A percentile compares a stretch with the other conserved stretches of the same genome.
Conservation (phyloP, 2,888 invertebrate species). For the Nasonia oneida region DNA sequence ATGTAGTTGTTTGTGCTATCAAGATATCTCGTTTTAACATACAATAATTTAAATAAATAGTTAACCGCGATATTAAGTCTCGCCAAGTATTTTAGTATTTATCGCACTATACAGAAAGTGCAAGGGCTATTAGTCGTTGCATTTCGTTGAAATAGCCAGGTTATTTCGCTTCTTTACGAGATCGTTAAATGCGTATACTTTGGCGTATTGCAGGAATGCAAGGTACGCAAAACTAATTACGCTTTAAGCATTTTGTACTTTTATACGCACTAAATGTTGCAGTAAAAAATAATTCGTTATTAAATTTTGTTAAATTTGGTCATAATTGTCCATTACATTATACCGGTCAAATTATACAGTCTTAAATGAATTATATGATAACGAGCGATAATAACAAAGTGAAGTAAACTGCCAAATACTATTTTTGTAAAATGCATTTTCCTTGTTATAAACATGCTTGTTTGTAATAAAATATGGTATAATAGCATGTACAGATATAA, state of each 20-base stretch:
- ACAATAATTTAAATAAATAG: not conserved
- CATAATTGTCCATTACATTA: not conserved
- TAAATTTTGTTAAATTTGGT: not conserved
- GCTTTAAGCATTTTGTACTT: constrained; percentile 17
- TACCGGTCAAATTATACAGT: too few relatives aligned
- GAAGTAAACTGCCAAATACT: not conserved
- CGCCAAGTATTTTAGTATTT: not conserved
- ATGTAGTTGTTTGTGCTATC: not conserved
- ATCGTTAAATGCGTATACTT: constrained; percentile 8
- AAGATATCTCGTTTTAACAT: not conserved
- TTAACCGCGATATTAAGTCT: not conserved
- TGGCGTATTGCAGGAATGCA: not conserved
- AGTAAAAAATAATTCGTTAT: not conserved
- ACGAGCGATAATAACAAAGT: too few relatives aligned
- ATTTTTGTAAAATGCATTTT: not conserved
- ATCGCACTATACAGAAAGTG: not conserved
- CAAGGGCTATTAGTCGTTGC: not conserved
- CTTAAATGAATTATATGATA: too few relatives aligned
- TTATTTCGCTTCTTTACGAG: constrained; percentile 21
- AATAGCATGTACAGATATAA: not conserved
- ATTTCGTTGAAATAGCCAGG: not conserved
- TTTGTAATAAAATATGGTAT: not conserved
- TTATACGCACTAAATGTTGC: not conserved
- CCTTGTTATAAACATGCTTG: not conserved
- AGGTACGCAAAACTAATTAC: constrained; percentile 5